A percentile compares a stretch with the other conserved stretches of the same genome.
Evolutionary conservation across 2,888 invertebrate species (phyloP).

Genomic region (Leucoma salicis): DNA sequence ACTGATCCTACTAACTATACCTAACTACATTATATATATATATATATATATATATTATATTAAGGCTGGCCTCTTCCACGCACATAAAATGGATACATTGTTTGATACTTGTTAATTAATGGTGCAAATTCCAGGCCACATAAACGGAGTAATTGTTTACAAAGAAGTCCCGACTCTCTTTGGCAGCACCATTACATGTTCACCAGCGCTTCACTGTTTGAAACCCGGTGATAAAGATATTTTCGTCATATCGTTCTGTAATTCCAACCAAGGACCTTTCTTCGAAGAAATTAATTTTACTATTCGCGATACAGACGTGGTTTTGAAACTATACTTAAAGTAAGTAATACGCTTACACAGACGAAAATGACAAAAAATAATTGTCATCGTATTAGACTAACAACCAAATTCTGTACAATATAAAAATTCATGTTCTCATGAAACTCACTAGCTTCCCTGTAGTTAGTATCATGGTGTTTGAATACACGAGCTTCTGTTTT

Average conservation of each 20-base stretch:
- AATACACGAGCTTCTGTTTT: no score
- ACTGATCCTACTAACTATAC: no score
- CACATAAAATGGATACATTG: not conserved
- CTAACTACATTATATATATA: no score
- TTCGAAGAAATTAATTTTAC: conserved; percentile 83
- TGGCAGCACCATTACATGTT: conserved; percentile 79
- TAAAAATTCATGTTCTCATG: no score
- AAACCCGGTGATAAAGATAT: conserved; percentile 74
- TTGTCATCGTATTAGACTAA: no score
- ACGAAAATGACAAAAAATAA: no score
- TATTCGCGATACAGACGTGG: conserved; percentile 82
- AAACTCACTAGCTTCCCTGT: no score
- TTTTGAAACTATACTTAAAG: conserved; percentile 81
- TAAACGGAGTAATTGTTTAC: conserved; percentile 81
- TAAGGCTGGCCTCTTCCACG: no score
- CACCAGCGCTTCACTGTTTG: conserved; percentile 69
- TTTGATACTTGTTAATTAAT: not conserved
- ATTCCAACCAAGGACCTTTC: conserved; percentile 83
- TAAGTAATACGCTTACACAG: conserved; percentile 43
- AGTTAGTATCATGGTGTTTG: no score
- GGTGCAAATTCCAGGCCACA: conserved; percentile 68
- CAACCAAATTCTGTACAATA: no score
- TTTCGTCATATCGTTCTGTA: conserved; percentile 80
- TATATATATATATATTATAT: no score
- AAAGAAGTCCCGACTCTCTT: conserved; percentile 73